Conservation (phyloP, 2,888 invertebrate species). For the Acleris emargana region DNA sequence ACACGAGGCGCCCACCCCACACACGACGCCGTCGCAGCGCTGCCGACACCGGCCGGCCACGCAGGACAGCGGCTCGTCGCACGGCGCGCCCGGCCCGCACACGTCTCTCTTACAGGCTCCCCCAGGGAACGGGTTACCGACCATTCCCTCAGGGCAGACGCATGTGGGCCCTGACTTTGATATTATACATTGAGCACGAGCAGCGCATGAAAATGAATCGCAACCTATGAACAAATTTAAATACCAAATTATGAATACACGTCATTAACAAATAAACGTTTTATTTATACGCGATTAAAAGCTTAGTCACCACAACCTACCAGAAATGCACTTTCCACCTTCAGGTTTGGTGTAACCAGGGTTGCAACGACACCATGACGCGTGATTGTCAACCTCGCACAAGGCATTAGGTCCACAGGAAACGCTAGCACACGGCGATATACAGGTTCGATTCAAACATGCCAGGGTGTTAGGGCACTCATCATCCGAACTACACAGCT, state of each 20-base stretch:
- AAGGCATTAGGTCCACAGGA: conserved; percentile 93
- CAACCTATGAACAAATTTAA: conserved; percentile 80
- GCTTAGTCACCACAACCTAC: conserved; percentile 64
- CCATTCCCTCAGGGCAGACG: conserved; percentile 92
- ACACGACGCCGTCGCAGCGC: conserved; percentile 93
- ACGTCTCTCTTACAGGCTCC: conserved; percentile 92
- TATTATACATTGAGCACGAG: conserved; percentile 93
- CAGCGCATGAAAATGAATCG: conserved; percentile 89
- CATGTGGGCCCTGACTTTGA: conserved; percentile 94
- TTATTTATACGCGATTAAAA: too few relatives aligned
- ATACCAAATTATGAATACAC: conserved; percentile 2
- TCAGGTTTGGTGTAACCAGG: conserved; percentile 91
- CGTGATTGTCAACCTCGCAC: conserved; percentile 94
- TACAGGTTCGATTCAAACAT: conserved; percentile 90
- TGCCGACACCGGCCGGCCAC: conserved; percentile 95
- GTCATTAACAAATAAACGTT: too few relatives aligned
- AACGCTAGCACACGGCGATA: conserved; percentile 91
- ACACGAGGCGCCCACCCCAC: conserved; percentile 94
- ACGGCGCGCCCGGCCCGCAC: conserved; percentile 90
- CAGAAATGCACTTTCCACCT: conserved; percentile 92
- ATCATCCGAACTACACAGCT: conserved; percentile 87
- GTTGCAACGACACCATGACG: conserved; percentile 94
- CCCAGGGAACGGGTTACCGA: conserved; percentile 96
- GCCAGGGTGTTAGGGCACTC: conserved; percentile 92
- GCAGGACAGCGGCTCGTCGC: conserved; percentile 91